phyloP scores from a whole-genome alignment of 2,113 vertebrate genomes.

The Donacobius atricapilla region DNA sequence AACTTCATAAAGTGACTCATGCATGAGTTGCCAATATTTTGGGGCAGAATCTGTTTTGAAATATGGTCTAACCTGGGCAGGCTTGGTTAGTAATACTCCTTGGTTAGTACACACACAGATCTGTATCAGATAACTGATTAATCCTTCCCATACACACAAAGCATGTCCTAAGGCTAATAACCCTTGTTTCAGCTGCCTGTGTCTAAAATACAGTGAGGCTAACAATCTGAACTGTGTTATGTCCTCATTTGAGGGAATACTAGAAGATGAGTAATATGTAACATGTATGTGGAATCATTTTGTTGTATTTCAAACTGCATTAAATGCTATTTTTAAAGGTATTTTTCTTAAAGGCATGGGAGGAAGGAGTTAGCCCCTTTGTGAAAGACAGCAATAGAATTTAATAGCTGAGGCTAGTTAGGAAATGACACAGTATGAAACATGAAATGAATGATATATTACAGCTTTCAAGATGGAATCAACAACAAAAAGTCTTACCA shows the following conservation, averaged over 20 bases:
- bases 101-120: not conserved
- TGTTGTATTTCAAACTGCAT: not conserved
- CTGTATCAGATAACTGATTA: not conserved
- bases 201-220: not conserved
- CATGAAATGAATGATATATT: not conserved
- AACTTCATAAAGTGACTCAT: not conserved
- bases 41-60: not conserved
- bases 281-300: not conserved
- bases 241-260: not conserved
- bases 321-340: not conserved
- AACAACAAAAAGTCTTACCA: not conserved
- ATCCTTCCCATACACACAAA: not conserved
- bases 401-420: not conserved
- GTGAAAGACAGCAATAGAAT: not conserved
- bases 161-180: not conserved
- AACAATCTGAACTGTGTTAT: not conserved
- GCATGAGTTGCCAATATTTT: not conserved
- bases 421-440: not conserved
- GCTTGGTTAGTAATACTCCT: not conserved
- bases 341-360: not conserved
- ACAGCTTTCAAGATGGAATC: not conserved
- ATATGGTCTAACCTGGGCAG: not conserved
- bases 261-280: not conserved
- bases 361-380: not conserved
- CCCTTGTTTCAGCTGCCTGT: not conserved